Evolutionary conservation across 2,797 vertebrate species (phyloP), one percentile per base, ranked within the genome.

Genomic region (Clarias fuscus): DNA sequence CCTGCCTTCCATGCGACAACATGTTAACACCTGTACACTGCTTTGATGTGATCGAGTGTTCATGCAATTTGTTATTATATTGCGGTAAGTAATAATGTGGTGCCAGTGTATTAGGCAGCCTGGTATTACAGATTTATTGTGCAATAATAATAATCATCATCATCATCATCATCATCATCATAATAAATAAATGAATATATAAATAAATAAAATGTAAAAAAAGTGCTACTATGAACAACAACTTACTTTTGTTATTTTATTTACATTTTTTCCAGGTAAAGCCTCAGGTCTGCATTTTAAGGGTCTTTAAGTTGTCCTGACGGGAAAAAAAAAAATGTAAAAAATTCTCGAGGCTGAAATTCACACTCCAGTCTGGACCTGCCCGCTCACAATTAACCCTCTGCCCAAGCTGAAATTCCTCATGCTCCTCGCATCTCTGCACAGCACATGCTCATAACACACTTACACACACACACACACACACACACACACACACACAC

Each of bases 361-460:
- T 68, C 8, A 85, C 81, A 90, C 86, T 88, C 94, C 90, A 92
- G 94, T 90, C 93, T 90, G 85, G 93, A 93, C 94, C 91, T 92
- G 85, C 93, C 91, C 91, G 85, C 85, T 88, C 92, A 90, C 93
- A 94, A 94, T 95, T 94, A 94, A 92, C 88, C 88, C 89, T 92
- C 91, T 43, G 90, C 91, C 90, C 85, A 89, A 91, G 90, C 88
- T 65, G 13, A 48, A 27, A 81, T 81, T 81, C 85, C 83, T 78
- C 76, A 37, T 59, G 53, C 8, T 93, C 90, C 93, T 93, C 93
- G 88, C 92, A 88, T 86, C 87, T 90, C 90, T 91, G 92, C 91
- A 90, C 88, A 90, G 88, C 86, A 89, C 90, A 88, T 53, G 43
- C 48, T 73, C 24, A n/a, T 43, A 27, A 75, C 76, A 59, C 75